phyloP scores from a whole-genome alignment of 2,888 invertebrate species.

The Tyria jacobaeae region DNA sequence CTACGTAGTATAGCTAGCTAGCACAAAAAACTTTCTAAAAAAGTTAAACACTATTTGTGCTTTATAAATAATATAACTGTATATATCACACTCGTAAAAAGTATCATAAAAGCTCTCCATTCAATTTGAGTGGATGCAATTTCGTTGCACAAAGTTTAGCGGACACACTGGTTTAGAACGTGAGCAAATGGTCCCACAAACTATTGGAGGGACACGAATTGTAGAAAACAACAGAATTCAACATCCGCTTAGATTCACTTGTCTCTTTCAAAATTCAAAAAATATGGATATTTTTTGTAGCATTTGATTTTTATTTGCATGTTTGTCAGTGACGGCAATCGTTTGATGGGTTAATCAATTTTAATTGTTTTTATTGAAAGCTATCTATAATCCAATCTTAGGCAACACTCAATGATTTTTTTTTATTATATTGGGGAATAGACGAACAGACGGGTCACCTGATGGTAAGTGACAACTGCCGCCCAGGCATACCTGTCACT shows the following conservation, averaged over 20 bases:
- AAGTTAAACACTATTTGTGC: not conserved
- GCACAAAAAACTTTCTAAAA: no score
- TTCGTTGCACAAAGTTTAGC: conserved; percentile 18
- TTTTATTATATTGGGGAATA: no score
- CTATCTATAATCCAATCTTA: not conserved
- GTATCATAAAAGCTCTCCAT: conserved; percentile 13
- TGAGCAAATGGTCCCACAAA: conserved; percentile 66
- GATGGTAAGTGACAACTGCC: no score
- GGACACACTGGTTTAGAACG: conserved; percentile 35
- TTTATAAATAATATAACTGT: conserved; percentile 20
- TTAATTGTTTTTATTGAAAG: not conserved
- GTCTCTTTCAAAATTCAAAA: not conserved
- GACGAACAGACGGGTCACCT: no score
- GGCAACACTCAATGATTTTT: no score
- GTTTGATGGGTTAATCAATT: not conserved
- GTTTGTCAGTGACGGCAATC: not conserved
- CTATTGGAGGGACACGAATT: conserved; percentile 53
- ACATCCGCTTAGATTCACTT: not conserved
- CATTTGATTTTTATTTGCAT: not conserved
- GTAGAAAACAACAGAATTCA: conserved; percentile 9
- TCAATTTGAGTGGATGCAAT: conserved; percentile 20
- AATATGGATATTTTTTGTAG: not conserved
- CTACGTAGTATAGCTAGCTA: no score
- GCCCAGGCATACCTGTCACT: no score
- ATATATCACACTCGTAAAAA: conserved; percentile 17